These are phyloP conservation scores for Chaetophractus vellerosus DNA, from an alignment of 2,797 vertebrate species.

Conservation along the genomic window DNA sequence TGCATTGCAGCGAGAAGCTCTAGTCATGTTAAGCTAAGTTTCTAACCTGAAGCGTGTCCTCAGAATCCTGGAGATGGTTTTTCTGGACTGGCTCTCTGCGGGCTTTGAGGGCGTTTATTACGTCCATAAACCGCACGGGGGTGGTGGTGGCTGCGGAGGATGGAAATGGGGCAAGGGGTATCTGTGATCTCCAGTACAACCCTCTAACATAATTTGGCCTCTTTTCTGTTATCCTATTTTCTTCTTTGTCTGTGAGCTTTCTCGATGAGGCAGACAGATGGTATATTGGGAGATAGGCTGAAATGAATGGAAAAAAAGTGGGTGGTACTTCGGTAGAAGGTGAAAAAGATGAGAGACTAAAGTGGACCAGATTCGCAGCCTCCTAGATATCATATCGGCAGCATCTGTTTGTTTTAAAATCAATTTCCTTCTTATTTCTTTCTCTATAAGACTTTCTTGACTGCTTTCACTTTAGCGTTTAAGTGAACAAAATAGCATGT, in stretches of 20 bases:
- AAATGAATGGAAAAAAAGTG: conserved; percentile 77
- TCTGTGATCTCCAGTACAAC: not conserved
- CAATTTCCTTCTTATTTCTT: conserved; percentile 80
- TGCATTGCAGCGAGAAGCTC: conserved; percentile 21
- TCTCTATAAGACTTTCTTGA: conserved; percentile 74
- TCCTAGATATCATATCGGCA: conserved; percentile 64
- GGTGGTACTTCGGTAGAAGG: conserved; percentile 75
- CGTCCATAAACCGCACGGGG: not conserved
- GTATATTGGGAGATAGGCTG: conserved; percentile 69
- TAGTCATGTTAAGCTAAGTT: not conserved
- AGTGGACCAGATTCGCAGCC: conserved; percentile 66
- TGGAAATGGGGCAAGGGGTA: not conserved
- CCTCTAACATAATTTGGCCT: not conserved
- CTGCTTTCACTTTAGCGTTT: conserved; percentile 75
- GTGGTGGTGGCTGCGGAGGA: not conserved
- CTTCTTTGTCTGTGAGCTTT: conserved; percentile 55
- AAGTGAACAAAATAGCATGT: conserved; percentile 55
- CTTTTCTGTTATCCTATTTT: conserved; percentile 25
- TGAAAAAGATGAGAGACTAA: conserved; percentile 72
- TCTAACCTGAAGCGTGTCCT: conserved; percentile 52
- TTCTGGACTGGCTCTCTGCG: not conserved
- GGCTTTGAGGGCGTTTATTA: not conserved
- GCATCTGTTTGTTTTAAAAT: conserved; percentile 81
- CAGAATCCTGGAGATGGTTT: not conserved
- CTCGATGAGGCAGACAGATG: conserved; percentile 69